Evolutionary conservation across 2,797 vertebrate genomes (phyloP).

Genomic region (Cetoscarus ocellatus): DNA sequence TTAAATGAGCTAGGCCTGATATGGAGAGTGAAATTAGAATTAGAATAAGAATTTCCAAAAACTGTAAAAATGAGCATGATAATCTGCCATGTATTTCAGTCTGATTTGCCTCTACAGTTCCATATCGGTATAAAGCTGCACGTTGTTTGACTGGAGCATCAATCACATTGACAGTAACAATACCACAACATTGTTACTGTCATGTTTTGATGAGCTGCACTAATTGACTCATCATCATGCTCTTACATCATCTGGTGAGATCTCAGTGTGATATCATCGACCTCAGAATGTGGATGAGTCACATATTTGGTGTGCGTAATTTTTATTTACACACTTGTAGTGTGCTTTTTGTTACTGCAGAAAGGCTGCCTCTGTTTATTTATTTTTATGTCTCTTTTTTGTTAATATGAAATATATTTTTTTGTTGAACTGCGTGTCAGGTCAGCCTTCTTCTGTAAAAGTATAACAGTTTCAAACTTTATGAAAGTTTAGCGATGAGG

Average conservation of each 20-base stretch:
- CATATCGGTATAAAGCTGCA: background rate
- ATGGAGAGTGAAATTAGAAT: too few relatives aligned
- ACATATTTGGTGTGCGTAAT: conserved; percentile 18
- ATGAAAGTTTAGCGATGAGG: background rate
- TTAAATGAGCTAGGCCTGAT: too few relatives aligned
- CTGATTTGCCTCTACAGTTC: too few relatives aligned
- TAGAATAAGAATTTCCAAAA: background rate
- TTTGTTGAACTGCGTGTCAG: background rate
- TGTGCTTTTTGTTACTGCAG: conserved; percentile 2
- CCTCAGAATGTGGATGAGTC: conserved; percentile 3
- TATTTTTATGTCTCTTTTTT: conserved; percentile 18
- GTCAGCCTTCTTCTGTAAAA: background rate
- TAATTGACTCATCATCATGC: conserved; percentile 38
- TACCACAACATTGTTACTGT: background rate
- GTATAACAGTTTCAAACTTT: background rate
- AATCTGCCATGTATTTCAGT: too few relatives aligned
- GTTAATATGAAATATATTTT: conserved; percentile 7
- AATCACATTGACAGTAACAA: too few relatives aligned
- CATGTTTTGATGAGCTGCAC: conserved; percentile 20
- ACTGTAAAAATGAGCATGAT: background rate
- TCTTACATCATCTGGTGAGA: conserved; percentile 32
- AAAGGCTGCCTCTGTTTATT: background rate
- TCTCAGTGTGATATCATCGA: background rate
- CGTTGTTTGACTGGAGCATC: too few relatives aligned
- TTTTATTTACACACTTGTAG: conserved; percentile 22